Conservation (phyloP, 2,113 vertebrate genomes). For the Macheiramphus alcinus region DNA sequence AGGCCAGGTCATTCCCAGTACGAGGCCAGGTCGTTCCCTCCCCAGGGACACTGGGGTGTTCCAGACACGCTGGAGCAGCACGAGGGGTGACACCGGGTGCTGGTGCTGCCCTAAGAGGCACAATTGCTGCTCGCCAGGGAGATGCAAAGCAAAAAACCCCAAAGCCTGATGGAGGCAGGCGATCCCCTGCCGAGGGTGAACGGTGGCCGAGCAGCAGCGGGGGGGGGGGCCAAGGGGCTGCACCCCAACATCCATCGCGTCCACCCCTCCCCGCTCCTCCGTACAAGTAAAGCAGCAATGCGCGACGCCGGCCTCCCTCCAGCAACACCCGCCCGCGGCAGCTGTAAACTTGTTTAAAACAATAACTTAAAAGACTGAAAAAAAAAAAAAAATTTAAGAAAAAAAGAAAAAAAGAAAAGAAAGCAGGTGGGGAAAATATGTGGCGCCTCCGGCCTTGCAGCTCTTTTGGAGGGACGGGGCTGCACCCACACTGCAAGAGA, state of each 20-base stretch:
- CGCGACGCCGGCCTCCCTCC: not conserved
- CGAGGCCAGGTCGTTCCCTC: not conserved
- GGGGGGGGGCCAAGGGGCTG: not conserved
- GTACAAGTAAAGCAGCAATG: not conserved
- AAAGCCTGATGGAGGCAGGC: not conserved
- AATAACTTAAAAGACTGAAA: constrained; percentile 46
- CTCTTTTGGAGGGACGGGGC: not conserved
- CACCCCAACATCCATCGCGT: not conserved
- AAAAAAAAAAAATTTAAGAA: too few species aligned
- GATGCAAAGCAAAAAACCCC: not conserved
- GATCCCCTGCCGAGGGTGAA: not conserved
- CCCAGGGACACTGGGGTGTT: not conserved
- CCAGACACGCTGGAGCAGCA: not conserved
- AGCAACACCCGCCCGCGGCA: constrained; percentile 8
- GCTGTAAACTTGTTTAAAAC: constrained; percentile 71
- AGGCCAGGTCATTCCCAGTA: not conserved
- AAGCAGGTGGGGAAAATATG: accelerated
- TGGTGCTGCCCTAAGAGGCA: not conserved
- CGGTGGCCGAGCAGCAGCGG: not conserved
- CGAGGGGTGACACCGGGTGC: not conserved
- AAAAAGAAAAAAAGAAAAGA: too few species aligned
- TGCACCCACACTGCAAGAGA: not conserved
- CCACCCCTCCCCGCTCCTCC: not conserved
- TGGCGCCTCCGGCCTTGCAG: not conserved
- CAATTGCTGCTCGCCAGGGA: accelerated